Conservation (phyloP, 2,797 vertebrate species). For the Poeciliopsis gracilis region DNA sequence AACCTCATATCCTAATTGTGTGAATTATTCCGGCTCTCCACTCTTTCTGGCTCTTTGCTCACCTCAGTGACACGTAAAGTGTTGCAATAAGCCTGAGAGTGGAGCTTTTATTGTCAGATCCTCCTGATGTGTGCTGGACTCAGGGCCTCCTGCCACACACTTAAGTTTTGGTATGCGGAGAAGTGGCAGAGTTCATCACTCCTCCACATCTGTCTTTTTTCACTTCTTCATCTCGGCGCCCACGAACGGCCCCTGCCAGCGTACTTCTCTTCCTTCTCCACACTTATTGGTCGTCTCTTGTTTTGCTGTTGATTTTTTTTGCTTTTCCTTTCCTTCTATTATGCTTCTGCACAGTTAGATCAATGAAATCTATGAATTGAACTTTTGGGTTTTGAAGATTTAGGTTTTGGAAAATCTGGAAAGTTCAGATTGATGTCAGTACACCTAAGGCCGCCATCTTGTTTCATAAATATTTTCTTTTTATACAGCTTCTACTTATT, state of each 20-base stretch:
- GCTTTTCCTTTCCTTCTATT: not conserved
- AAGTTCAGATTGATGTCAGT: no score
- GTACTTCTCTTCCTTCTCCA: constrained; percentile 29
- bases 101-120: constrained; percentile 68
- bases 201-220: constrained; percentile 64
- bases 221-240: constrained; percentile 27
- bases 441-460: no score
- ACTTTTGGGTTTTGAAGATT: no score
- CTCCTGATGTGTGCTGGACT: constrained; percentile 60
- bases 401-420: no score
- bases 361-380: not conserved
- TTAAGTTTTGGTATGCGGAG: constrained; percentile 41
- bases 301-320: constrained; percentile 20
- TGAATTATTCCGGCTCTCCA: not conserved
- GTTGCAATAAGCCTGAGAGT: constrained; percentile 53
- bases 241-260: constrained; percentile 46
- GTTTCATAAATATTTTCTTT: no score
- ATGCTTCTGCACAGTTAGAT: not conserved
- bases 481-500: no score
- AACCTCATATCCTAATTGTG: not conserved
- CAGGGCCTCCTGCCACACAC: constrained; percentile 33
- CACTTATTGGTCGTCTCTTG: constrained; percentile 30
- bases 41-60: constrained; percentile 19
- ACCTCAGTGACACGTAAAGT: constrained; percentile 43
- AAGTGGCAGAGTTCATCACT: constrained; percentile 58